Evolutionary conservation across 2,797 vertebrate genomes (phyloP), one percentile per base, ranked within the genome.

Genomic region (Coccyzus lansbergi): DNA sequence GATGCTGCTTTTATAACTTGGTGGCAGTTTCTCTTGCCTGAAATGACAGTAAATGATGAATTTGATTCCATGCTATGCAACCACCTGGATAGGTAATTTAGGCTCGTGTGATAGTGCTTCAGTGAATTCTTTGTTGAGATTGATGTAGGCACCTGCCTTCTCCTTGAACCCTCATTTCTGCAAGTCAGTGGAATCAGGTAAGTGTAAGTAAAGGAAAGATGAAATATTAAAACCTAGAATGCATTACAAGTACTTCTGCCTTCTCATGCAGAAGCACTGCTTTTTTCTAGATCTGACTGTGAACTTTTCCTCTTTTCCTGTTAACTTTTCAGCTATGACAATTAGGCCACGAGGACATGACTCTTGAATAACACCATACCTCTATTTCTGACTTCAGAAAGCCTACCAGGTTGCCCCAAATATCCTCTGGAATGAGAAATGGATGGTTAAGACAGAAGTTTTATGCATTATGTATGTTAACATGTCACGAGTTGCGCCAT

Each of bases 191-290:
- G 18, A 93, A 68, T 81, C 36, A 9, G 10, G 7, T 31, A 58
- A 72, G 33, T 42, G 58, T 48, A 60, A 89, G 56, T 69, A 38
- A 78, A 85, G 21, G 24, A 52, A 52, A n/a, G 53, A 90, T 91
- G 3, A 90, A 94, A 95, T 94, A 93, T 92, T 94, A 81, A 96
- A 42, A 25, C 18, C 72, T 44, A 26, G 46, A 58, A 67, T 59
- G 44, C 11, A 38, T 9, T 29, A 7, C 26, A 63, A 88, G 25
- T 64, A 29, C 24, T 87, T 79, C 38, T 64, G 34, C 55, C 33
- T 90, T 31, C 33, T 74, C 49, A n/a, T 24, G 69, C 38, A 59
- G 38, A 87, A 83, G 34, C 52, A 31, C 48, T 51, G 34, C 11
- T 12, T 3, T 69, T 86, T 81, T 24, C 34, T 71, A 52, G 7